A percentile compares a stretch with the other conserved stretches of the same genome.
Conservation (phyloP, 2,113 vertebrate species). For the Plectropomus leopardus region DNA sequence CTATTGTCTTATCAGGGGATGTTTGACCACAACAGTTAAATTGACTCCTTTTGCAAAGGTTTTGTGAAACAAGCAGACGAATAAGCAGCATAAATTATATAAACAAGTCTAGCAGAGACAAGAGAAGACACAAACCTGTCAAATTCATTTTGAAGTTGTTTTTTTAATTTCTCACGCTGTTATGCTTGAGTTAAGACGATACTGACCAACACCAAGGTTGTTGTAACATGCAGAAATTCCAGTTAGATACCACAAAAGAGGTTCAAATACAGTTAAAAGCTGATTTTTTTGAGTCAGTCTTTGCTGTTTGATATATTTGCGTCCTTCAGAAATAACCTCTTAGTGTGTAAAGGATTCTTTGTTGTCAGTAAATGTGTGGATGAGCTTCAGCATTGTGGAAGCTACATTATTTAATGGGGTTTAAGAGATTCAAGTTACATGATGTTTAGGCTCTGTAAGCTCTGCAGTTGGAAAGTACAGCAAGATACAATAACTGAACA, state of each 20-base stretch:
- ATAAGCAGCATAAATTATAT: background rate
- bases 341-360: no score
- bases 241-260: background rate
- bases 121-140: background rate
- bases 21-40: background rate
- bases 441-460: background rate
- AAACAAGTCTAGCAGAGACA: background rate
- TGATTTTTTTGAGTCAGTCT: background rate
- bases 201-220: background rate
- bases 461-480: background rate
- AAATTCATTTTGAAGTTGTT: background rate
- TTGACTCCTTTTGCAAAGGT: background rate
- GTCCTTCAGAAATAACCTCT: constrained; percentile 5
- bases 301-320: constrained; percentile 3
- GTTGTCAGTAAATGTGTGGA: background rate
- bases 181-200: constrained; percentile 10
- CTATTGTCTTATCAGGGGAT: background rate
- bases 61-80: background rate
- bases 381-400: background rate
- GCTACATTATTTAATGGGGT: background rate
- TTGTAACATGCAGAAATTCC: no score
- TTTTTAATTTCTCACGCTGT: background rate
- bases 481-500: background rate
- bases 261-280: background rate
- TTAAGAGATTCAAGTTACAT: background rate